Conservation (phyloP, 2,797 vertebrate genomes). For the Chrosomus eos region DNA sequence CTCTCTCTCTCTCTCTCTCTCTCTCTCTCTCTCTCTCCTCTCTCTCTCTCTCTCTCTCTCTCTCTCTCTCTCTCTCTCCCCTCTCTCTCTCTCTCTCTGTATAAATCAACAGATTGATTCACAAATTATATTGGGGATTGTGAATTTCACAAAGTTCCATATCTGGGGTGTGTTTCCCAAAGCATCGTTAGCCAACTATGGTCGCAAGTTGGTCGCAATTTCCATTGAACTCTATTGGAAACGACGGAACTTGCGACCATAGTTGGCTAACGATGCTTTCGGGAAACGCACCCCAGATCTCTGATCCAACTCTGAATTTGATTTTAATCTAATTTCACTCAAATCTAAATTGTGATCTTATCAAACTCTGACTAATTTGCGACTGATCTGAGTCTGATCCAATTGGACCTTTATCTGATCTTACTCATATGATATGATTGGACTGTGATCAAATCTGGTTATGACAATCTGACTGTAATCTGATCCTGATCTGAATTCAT, state of each 20-base stretch:
- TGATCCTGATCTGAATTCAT: not conserved
- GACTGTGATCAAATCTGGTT: not conserved
- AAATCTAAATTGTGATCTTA: not conserved
- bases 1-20: slow-evolving; percentile 9
- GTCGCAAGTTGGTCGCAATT: no score
- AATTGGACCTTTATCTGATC: not conserved
- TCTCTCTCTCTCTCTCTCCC: not conserved
- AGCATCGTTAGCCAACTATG: no score
- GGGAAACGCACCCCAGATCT: no score
- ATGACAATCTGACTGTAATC: not conserved
- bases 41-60: slow-evolving; percentile 6
- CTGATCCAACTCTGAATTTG: not conserved
- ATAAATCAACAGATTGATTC: not conserved
- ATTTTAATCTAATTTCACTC: not conserved
- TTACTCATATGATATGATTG: not conserved
- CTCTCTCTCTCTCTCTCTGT: not conserved
- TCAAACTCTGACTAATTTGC: not conserved
- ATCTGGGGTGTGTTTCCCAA: no score
- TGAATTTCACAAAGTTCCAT: no score
- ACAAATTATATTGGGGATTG: not conserved
- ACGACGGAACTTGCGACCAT: no score
- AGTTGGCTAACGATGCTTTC: no score
- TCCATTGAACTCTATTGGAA: no score
- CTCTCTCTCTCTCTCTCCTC: not conserved
- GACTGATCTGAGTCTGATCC: not conserved